Evolutionary conservation across 92 coral and sea anemone species (phyloP), one percentile per base, ranked within the genome.

Genomic region (Porites lobata): DNA sequence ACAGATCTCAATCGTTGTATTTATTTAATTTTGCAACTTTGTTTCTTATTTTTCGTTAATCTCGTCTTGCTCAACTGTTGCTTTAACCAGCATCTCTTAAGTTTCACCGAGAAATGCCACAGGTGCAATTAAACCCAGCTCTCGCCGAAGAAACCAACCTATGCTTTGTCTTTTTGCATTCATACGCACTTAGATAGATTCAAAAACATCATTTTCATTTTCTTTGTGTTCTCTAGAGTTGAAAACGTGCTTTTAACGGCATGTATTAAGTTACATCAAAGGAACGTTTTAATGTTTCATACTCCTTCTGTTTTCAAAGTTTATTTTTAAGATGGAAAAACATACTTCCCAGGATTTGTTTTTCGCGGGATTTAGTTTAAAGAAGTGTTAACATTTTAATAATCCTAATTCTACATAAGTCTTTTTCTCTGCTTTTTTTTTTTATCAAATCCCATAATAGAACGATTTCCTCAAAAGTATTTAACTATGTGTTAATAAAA

Each of bases 201-300:
- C 53, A 73, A 84, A 73, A 75, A 22, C 87, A 84, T 73, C 72
- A 72, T 51, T 84, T 75, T 74, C 72, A 32, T 50, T 74, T 66
- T 82, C 87, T 84, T 84, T 84, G 87, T 84, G 87, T 84, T 52
- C 80, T 19, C 17, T 84, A 19, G 80, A 71, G 80, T 51, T 84
- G 74, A 73, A 84, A 84, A 84, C 87, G 87, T 73, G 87, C 87
- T 84, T 84, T 84, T 84, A 84, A 61, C 80, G 50, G 53, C 62
- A 24, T 29, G 87, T 72, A 84, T 84, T 72, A 52, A 65, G 80
- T 84, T 84, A 84, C 87, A 72, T 73, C 52, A 84, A 75, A 83
- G 76, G 80, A 75, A 10, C 62, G 59, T 80, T 63, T 84, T 72
- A 72, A 50, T 84, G 79, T 72, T 82, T 72, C 68, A 69, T 73